Base-by-base conservation (phyloP, 2,888 invertebrate species). In the Andricus curvator region DNA sequence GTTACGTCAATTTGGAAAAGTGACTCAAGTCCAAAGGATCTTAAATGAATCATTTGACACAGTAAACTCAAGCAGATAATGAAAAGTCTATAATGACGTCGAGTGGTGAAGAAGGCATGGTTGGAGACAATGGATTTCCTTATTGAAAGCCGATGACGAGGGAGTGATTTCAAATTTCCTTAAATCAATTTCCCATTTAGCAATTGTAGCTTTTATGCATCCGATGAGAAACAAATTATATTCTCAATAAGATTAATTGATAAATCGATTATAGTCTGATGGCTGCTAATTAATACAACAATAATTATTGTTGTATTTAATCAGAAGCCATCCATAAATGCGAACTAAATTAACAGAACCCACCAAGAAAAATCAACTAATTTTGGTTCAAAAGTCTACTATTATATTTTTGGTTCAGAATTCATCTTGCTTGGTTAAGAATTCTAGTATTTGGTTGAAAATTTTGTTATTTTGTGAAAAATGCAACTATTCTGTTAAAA, bases 11-110 rank as follows among this genome's bases (percentile, higher is more conserved):
- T 13, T 51, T 51, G 51, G 70, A 70, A 70, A 51, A 70, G 15
- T 70, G 20, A 33, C 20, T 51, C 6, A 22, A 68, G 68, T 68
- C 68, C 25, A 15, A 68, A 68, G 41, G 20, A 68, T 29, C 44
- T 48, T 25, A 25, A 68, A 68, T 68, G 68, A 68, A 68, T 68
- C 44, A 68, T 68, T 68, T 68, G 48, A 48, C 48, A 68, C 48
- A 48, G 48, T 68, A 25, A 68, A 68, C 25, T 48, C 25, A 48
- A 68, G 25, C 25, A 17, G 48, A 68, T 68, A 68, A 68, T 68
- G 25, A 68, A 68, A 48, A 68, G 25, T 17, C 25, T 44, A 22
- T 68, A 8, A 25, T 68, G 68, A 68, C 48, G 25, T 44, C 6
- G 41, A 41, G 3, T 37, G 15, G 13, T 41, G 44, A 68, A 68